These are phyloP conservation scores for Thunnus thynnus DNA, from an alignment of 2,113 vertebrate genomes.

Conservation along the genomic window DNA sequence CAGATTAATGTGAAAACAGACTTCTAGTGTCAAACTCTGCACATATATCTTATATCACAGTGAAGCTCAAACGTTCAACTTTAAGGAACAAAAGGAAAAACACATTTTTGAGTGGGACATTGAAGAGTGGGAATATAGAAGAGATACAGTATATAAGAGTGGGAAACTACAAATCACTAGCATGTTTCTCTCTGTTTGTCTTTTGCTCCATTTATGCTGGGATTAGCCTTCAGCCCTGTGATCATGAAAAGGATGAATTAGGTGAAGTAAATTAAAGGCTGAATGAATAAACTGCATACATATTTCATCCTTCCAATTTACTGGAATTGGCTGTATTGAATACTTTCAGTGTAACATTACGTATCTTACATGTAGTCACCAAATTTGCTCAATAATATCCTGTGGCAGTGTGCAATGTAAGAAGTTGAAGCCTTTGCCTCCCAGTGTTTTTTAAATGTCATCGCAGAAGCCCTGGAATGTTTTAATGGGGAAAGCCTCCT, in stretches of 20 bases:
- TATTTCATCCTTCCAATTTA: not conserved
- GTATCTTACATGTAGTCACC: too few species aligned
- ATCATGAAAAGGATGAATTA: slow-evolving; percentile 34
- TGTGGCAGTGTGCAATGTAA: not conserved
- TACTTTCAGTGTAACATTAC: not conserved
- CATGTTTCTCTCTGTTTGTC: not conserved
- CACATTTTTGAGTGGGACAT: too few species aligned
- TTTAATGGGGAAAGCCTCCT: not conserved
- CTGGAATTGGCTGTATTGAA: not conserved
- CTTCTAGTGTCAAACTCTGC: too few species aligned
- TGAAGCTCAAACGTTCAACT: too few species aligned
- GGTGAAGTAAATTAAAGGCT: slow-evolving; percentile 13
- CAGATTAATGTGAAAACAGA: too few species aligned
- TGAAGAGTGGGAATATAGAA: not conserved
- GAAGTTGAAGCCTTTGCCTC: not conserved
- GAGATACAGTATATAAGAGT: slow-evolving; percentile 35
- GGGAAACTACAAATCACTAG: slow-evolving; percentile 50
- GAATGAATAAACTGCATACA: not conserved
- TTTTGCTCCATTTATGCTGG: slow-evolving; percentile 5
- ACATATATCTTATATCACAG: too few species aligned
- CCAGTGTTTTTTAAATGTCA: not conserved
- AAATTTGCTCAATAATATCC: too few species aligned
- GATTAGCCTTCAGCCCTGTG: slow-evolving; percentile 34
- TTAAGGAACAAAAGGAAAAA: too few species aligned
- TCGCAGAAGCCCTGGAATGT: not conserved